Evolutionary conservation across 2,113 vertebrate genomes (phyloP).

Genomic region (Halichoerus grypus): DNA sequence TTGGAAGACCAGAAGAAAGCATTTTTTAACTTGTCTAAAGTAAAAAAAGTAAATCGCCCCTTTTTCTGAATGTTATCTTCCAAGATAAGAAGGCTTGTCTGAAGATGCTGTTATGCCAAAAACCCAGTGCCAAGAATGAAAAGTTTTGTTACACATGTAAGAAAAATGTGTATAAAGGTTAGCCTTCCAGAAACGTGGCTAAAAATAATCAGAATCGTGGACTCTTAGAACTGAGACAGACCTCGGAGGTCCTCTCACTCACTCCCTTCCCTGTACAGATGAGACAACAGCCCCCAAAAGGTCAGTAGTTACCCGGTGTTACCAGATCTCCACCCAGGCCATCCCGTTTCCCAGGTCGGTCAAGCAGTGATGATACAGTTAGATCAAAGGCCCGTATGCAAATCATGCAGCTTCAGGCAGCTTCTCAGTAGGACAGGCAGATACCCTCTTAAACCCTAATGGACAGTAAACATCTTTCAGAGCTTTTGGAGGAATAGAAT

Average conservation of each 20-base stretch:
- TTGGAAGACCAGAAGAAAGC: neutral
- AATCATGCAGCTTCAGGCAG: neutral
- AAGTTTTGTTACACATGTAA: neutral
- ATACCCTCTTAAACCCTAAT: neutral
- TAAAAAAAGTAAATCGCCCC: neutral
- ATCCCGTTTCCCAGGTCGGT: neutral
- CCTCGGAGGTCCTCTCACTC: neutral
- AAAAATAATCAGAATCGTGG: neutral
- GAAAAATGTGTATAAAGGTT: neutral
- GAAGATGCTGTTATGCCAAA: conserved; percentile 9
- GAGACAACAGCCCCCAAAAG: neutral
- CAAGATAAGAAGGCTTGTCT: conserved; percentile 19
- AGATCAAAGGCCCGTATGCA: neutral
- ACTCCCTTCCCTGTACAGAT: neutral
- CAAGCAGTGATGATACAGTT: neutral
- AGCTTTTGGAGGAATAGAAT: neutral
- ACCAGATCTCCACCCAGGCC: neutral
- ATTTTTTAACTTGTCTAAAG: conserved; percentile 32
- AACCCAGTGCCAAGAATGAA: neutral
- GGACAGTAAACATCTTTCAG: neutral
- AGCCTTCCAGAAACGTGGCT: neutral
- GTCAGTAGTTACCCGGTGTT: neutral
- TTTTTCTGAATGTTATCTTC: conserved; percentile 35
- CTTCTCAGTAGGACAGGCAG: neutral
- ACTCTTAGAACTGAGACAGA: neutral